Evolutionary conservation across 2,797 vertebrate species (phyloP), one percentile per base, ranked within the genome.

Genomic region (Galagoides demidoff): DNA sequence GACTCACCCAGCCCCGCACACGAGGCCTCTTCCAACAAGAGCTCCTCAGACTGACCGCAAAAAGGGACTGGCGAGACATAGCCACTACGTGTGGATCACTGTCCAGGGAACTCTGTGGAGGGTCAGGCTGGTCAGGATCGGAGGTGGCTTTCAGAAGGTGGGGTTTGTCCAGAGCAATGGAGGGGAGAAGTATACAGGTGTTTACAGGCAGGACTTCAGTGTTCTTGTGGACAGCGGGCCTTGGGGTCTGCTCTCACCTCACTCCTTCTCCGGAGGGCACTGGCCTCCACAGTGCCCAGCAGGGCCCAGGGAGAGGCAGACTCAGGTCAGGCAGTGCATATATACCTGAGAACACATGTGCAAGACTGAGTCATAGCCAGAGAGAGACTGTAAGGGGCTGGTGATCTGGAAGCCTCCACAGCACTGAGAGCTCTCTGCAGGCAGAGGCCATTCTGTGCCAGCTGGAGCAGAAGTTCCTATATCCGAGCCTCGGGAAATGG

Each of bases 1-100:
- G 37, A 63, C 96, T 96, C 97, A 98, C 97, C 96, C 86, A 82
- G 91, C 83, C 71, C 77, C 76, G 29, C 82, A 74, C 55, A 14
- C 0, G 0, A 61, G n/a, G 4, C 49, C 93, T 97, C 70, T 57
- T 83, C 68, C 39, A 63, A 94, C 92, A 95, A 89, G 45, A 71
- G 59, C 55, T 78, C 34, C 68, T 90, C n/a, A 45, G 96, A 63
- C 95, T 93, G 83, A 89, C 70, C 43, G 83, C 82, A 49, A 4
- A 43, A 97, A 20, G 37, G 98, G 97, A 77, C 98, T 66, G n/a
- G 92, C 55, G 90, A 83, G 78, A 77, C 1, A 3, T 92, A 97
- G 78, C 97, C 79, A 7, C n/a, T 97, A 71, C 27, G 55, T 7
- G 0, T 39, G 45, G 77, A 23, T 39, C 73, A 9, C 57, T 49